Percentiles rank a stretch among this genome's conserved stretches.
phyloP scores from a whole-genome alignment of 2,888 invertebrate genomes.

The Perdita meconis region DNA sequence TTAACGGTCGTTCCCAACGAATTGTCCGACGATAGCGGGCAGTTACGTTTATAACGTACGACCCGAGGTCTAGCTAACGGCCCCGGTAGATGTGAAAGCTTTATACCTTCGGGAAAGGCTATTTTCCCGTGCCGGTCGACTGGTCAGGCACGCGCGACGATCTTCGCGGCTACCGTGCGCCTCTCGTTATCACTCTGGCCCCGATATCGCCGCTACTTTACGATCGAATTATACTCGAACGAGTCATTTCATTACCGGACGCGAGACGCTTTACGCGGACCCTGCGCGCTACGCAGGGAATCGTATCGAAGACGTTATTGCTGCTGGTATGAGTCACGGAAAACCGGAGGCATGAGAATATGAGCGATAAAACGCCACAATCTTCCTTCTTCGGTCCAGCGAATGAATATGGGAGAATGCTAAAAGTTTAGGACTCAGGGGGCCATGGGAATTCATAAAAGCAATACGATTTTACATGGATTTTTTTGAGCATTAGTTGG shows the following conservation, averaged over 20 bases:
- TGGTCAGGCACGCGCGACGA: conserved; percentile 13
- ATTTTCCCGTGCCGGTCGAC: neutral
- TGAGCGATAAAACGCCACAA: neutral
- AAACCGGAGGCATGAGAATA: neutral
- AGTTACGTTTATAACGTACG: conserved; percentile 66
- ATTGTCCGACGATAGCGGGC: conserved; percentile 14
- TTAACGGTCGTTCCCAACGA: conserved; percentile 60
- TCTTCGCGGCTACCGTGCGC: conserved; percentile 15
- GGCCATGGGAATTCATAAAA: no score
- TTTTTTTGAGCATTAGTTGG: no score
- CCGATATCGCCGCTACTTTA: conserved; percentile 42
- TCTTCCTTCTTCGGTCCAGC: no score
- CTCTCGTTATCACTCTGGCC: conserved; percentile 26
- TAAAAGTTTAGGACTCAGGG: no score
- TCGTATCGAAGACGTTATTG: conserved; percentile 11
- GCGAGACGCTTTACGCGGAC: conserved; percentile 6
- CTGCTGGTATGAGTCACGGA: neutral
- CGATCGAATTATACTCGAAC: conserved; percentile 35
- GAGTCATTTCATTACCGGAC: conserved; percentile 29
- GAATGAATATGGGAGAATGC: no score
- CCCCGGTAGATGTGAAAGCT: conserved; percentile 37
- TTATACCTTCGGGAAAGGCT: conserved; percentile 16
- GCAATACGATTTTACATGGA: no score
- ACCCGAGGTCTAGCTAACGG: conserved; percentile 52
- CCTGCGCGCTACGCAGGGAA: neutral